A percentile compares a stretch with the other conserved stretches of the same genome.
phyloP scores from a whole-genome alignment of 2,113 vertebrate genomes.

The Pteruthius melanotis region DNA sequence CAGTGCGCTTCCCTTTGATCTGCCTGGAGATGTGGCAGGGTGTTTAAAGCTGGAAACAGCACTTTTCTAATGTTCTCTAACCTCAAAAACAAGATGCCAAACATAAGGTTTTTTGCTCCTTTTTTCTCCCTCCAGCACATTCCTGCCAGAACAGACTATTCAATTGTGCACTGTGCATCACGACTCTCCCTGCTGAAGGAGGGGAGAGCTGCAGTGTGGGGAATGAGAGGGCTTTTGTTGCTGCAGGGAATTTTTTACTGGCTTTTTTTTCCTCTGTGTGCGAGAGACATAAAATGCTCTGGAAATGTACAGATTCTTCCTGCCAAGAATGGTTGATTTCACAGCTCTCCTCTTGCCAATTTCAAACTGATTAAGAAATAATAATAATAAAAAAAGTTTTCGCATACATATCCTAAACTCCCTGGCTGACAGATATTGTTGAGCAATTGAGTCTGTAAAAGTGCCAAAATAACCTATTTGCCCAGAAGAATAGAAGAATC shows the following conservation, averaged over 20 bases:
- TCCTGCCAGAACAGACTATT: conserved; percentile 38
- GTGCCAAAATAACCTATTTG: conserved; percentile 25
- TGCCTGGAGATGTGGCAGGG: background rate
- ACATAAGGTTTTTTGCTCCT: background rate
- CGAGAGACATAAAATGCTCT: conserved; percentile 49
- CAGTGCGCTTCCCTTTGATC: background rate
- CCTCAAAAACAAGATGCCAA: conserved; percentile 31
- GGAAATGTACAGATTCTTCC: conserved; percentile 42
- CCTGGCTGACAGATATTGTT: background rate
- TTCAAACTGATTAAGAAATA: conserved; percentile 40
- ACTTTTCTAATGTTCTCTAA: conserved; percentile 34
- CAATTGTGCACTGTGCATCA: background rate
- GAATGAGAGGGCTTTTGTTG: conserved; percentile 5
- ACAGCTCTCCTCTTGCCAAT: conserved; percentile 29
- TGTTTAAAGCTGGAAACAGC: conserved; percentile 23
- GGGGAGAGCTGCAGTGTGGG: background rate
- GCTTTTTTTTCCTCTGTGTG: background rate
- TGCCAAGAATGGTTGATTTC: conserved; percentile 58
- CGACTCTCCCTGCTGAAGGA: background rate
- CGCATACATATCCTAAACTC: background rate
- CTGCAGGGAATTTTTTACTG: conserved; percentile 46
- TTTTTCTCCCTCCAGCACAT: conserved; percentile 25
- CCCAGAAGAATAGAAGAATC: background rate
- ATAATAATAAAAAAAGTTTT: background rate
- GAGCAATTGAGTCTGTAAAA: background rate